These are phyloP conservation scores for Anodontia alba DNA, from an alignment of 2,888 invertebrate genomes.

Conservation along the genomic window DNA sequence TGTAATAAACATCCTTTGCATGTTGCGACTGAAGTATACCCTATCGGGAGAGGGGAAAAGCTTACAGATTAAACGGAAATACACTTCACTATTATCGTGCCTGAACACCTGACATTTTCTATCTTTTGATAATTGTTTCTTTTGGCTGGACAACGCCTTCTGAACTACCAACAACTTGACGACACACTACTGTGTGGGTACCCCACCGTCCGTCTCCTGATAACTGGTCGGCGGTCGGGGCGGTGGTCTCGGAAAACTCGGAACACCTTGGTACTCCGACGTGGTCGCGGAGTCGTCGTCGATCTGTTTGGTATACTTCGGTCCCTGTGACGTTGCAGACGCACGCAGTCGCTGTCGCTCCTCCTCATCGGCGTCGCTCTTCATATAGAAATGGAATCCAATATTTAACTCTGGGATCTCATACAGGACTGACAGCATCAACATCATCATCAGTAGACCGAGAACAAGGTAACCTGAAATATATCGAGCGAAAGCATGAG, in stretches of 20 bases:
- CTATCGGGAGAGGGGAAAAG: too few relatives aligned
- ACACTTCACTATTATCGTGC: too few relatives aligned
- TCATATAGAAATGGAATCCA: conserved; percentile 91
- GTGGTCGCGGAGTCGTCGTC: conserved; percentile 58
- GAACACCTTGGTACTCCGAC: conserved; percentile 59
- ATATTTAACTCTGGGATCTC: conserved; percentile 95
- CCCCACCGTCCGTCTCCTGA: background rate
- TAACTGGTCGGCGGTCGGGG: background rate
- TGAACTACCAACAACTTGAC: too few relatives aligned
- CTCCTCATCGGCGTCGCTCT: conserved; percentile 86
- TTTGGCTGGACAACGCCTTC: too few relatives aligned
- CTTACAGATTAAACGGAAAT: too few relatives aligned
- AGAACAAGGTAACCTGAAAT: conserved; percentile 90
- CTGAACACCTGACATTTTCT: too few relatives aligned
- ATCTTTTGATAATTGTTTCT: too few relatives aligned
- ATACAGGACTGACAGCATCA: conserved; percentile 93
- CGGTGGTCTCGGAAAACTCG: conserved; percentile 53
- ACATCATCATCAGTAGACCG: conserved; percentile 94
- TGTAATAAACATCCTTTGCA: too few relatives aligned
- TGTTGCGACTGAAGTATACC: too few relatives aligned
- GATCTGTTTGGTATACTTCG: conserved; percentile 77
- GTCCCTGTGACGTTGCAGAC: conserved; percentile 60
- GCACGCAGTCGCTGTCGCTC: conserved; percentile 66
- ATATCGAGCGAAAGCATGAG: background rate
- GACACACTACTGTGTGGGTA: too few relatives aligned